phyloP scores from a whole-genome alignment of 2,113 vertebrate genomes.

The Crypturellus undulatus region DNA sequence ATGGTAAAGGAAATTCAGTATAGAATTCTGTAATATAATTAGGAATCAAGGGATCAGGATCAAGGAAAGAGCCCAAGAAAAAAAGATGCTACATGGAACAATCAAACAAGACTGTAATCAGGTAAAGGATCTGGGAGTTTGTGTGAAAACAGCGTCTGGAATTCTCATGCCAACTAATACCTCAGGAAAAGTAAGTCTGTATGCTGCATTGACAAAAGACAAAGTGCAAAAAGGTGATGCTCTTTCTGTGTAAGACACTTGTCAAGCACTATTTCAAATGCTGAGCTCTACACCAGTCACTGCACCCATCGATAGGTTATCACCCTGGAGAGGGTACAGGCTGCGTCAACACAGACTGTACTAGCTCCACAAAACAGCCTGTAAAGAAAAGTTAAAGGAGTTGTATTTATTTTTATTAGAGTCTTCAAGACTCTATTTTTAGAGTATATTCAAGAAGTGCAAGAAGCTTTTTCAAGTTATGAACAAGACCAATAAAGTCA shows the following conservation, averaged over 20 bases:
- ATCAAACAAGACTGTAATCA: neutral
- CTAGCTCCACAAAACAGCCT: conserved; percentile 15
- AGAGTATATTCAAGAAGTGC: no score
- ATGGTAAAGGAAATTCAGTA: conserved; percentile 37
- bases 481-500: conserved; percentile 15
- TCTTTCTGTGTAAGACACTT: neutral
- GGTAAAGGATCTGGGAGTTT: neutral
- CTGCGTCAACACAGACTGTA: conserved; percentile 22
- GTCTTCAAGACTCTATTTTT: no score
- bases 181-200: neutral
- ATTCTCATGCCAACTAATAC: neutral
- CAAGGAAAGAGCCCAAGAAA: conserved; percentile 20
- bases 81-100: conserved; percentile 20
- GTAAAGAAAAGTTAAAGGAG: conserved; percentile 22
- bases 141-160: neutral
- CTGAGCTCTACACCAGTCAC: neutral
- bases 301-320: neutral
- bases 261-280: conserved; percentile 4
- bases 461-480: neutral
- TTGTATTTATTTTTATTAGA: neutral
- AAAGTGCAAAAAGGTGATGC: neutral
- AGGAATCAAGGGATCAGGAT: neutral
- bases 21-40: conserved; percentile 50
- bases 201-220: neutral
- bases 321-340: neutral